A percentile compares a stretch with the other conserved stretches of the same genome.
These are phyloP conservation scores for Trichonephila inaurata DNA, from an alignment of 1,140 invertebrate species.

Conservation along the genomic window DNA sequence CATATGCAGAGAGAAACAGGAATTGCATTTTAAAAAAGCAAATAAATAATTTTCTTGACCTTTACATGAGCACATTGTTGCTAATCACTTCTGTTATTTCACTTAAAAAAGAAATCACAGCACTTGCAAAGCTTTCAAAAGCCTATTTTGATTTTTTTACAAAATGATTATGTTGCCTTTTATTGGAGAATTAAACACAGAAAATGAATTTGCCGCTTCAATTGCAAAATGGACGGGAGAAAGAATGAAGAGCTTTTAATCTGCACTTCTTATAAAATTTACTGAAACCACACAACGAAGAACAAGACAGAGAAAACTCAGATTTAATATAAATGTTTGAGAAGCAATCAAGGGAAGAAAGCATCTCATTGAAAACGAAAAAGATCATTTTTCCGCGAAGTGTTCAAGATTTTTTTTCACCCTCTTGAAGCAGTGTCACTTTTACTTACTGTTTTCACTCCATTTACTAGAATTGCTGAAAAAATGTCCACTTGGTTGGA, in stretches of 20 bases:
- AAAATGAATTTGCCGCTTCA: neutral
- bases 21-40: too few relatives aligned
- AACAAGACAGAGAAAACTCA: neutral
- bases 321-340: conserved; percentile 32
- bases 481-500: conserved; percentile 49
- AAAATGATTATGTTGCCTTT: neutral
- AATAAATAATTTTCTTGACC: too few relatives aligned
- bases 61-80: too few relatives aligned
- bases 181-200: neutral
- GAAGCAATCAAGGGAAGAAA: conserved; percentile 43
- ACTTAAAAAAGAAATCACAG: too few relatives aligned
- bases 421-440: conserved; percentile 34
- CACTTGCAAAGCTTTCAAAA: too few relatives aligned
- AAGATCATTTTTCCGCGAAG: conserved; percentile 35
- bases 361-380: conserved; percentile 17
- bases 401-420: conserved; percentile 7
- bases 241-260: conserved; percentile 30
- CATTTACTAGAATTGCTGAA: conserved; percentile 54
- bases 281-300: conserved; percentile 2
- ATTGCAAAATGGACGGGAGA: neutral
- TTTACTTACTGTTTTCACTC: conserved; percentile 71
- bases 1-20: too few relatives aligned
- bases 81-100: too few relatives aligned
- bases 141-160: neutral
- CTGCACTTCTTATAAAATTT: conserved; percentile 31